Evolutionary conservation across 2,797 vertebrate species (phyloP).

Genomic region (Pelochelys cantorii): DNA sequence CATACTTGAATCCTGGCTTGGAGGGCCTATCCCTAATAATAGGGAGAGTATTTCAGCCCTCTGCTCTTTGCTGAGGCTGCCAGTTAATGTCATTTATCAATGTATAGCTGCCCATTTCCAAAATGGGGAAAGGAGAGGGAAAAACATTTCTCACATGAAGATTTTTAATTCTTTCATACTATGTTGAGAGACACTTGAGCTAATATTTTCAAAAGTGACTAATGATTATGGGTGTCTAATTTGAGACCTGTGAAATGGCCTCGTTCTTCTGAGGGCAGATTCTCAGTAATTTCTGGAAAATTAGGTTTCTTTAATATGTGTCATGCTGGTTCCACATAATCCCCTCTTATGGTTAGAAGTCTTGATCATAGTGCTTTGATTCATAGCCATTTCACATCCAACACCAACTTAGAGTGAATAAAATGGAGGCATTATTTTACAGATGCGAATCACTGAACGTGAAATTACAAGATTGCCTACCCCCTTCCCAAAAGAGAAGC

Average conservation of each 20-base stretch:
- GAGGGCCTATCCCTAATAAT: too few species aligned
- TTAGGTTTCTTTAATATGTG: conserved; percentile 61
- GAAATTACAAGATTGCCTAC: not conserved
- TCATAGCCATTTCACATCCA: not conserved
- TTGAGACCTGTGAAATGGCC: conserved; percentile 62
- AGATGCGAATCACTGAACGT: not conserved
- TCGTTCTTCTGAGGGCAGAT: conserved; percentile 60
- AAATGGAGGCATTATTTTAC: not conserved
- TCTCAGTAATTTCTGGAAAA: conserved; percentile 70
- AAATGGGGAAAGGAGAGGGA: conserved; percentile 34
- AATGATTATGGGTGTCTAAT: conserved; percentile 42
- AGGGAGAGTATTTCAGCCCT: too few species aligned
- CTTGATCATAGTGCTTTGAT: conserved; percentile 62
- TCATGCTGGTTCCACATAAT: conserved; percentile 32
- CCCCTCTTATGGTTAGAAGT: not conserved
- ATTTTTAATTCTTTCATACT: conserved; percentile 59
- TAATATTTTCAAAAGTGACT: conserved; percentile 14
- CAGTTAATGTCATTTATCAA: not conserved
- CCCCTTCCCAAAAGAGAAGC: not conserved
- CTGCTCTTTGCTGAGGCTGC: not conserved
- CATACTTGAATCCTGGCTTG: not conserved
- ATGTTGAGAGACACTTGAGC: conserved; percentile 44
- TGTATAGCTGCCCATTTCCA: not conserved
- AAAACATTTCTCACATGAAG: conserved; percentile 40
- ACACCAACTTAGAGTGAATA: not conserved